A percentile compares a stretch with the other conserved stretches of the same genome.
These are phyloP conservation scores for Pachyrhynchus sulphureomaculatus DNA, from an alignment of 1,140 invertebrate genomes.

Conservation along the genomic window DNA sequence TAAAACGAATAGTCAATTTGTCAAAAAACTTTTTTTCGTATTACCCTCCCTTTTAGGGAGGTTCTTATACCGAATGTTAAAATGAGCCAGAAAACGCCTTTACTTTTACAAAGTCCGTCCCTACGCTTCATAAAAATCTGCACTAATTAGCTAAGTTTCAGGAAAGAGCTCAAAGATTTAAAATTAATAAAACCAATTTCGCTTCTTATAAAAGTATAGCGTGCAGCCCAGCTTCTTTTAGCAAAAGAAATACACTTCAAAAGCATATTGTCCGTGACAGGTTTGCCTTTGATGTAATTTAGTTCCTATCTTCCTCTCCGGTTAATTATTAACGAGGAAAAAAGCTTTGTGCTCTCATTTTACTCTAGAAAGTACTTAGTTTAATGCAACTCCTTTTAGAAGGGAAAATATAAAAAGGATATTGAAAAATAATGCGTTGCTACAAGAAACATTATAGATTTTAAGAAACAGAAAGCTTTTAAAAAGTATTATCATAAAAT, in stretches of 20 bases:
- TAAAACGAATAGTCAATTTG: too few species aligned
- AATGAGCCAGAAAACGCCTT: too few species aligned
- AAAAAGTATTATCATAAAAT: too few species aligned
- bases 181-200: constrained; percentile 39
- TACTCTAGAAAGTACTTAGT: constrained; percentile 2
- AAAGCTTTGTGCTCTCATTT: constrained; percentile 34
- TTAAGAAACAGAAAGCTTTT: too few species aligned
- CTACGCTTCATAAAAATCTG: neutral
- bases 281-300: constrained; percentile 41
- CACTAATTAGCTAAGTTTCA: constrained; percentile 34
- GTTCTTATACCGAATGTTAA: too few species aligned
- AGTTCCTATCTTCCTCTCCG: constrained; percentile 38
- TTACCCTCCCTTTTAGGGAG: too few species aligned
- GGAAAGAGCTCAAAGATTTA: constrained; percentile 25
- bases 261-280: constrained; percentile 46
- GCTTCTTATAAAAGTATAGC: constrained; percentile 32
- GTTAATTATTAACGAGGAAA: constrained; percentile 47
- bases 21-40: too few species aligned
- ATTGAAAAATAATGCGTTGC: too few species aligned
- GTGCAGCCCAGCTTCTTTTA: constrained; percentile 6
- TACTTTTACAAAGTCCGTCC: neutral
- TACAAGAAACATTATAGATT: too few species aligned
- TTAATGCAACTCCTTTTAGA: constrained; percentile 7
- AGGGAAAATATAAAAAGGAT: neutral
- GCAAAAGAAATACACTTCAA: constrained; percentile 38